Evolutionary conservation across 2,113 vertebrate species (phyloP).

Genomic region (Centropus bengalensis): DNA sequence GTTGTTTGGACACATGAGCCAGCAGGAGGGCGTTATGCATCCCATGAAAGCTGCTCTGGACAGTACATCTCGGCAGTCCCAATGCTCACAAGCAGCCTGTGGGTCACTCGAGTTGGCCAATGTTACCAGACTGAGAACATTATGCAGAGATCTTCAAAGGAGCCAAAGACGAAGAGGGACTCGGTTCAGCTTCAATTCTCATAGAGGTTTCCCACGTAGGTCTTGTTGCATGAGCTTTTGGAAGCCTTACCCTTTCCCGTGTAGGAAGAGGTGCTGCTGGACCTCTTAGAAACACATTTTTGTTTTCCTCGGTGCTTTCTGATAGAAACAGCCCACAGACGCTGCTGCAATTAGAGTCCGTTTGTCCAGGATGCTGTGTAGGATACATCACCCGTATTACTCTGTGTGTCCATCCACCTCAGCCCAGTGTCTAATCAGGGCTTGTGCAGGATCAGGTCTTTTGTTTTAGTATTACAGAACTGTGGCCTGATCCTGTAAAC

Average conservation of each 20-base stretch:
- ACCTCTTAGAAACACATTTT: neutral
- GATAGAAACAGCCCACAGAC: fast-evolving
- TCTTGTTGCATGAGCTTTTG: neutral
- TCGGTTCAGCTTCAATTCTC: neutral
- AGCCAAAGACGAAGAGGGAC: neutral
- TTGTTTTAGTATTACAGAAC: slow-evolving; percentile 17
- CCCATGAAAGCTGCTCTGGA: neutral
- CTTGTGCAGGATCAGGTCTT: neutral
- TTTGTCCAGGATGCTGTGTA: neutral
- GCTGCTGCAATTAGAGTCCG: fast-evolving
- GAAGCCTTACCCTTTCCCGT: neutral
- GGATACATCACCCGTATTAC: too few relatives aligned
- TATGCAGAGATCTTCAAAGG: neutral
- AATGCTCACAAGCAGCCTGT: neutral
- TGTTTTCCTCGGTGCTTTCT: neutral
- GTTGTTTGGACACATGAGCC: neutral
- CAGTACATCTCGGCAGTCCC: neutral
- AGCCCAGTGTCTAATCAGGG: neutral
- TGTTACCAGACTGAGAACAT: neutral
- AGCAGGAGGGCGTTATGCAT: neutral
- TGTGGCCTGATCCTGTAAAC: slow-evolving; percentile 2
- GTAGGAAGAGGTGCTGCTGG: fast-evolving
- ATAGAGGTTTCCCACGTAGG: fast-evolving
- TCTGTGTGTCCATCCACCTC: neutral
- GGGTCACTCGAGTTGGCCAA: neutral